Conservation (phyloP, 2,113 vertebrate species). For the Sinocyclocheilus anshuiensis region DNA sequence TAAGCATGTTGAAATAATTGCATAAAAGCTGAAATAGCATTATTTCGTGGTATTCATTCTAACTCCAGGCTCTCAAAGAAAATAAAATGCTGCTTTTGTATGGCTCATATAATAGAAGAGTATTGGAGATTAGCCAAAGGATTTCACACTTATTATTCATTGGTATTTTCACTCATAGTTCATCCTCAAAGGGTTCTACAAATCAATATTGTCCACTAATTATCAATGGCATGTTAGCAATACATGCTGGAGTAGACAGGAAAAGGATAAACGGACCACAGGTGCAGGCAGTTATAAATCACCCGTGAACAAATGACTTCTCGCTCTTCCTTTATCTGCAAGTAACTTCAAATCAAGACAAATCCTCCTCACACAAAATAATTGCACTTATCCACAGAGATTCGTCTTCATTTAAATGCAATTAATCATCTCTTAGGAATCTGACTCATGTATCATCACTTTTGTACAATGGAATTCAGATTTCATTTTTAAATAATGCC, state of each 20-base stretch:
- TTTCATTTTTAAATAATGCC: constrained; percentile 2
- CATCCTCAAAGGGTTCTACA: background rate
- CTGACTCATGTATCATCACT: background rate
- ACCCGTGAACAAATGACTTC: background rate
- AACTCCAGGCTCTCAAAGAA: constrained; percentile 34
- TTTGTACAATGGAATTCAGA: constrained; percentile 20
- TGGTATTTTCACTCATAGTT: constrained; percentile 35
- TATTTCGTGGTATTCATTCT: constrained; percentile 18
- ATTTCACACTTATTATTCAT: constrained; percentile 49
- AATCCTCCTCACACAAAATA: constrained; percentile 1
- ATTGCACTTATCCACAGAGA: background rate
- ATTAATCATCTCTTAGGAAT: constrained; percentile 17
- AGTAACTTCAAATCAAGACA: constrained; percentile 6
- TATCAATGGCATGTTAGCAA: constrained; percentile 37
- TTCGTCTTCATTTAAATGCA: constrained; percentile 19
- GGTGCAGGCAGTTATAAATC: constrained; percentile 2
- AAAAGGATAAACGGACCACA: constrained; percentile 13
- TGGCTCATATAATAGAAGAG: background rate
- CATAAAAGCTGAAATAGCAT: background rate
- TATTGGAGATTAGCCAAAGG: constrained; percentile 34
- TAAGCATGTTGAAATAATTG: background rate
- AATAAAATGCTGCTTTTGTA: constrained; percentile 43
- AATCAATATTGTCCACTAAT: constrained; percentile 27
- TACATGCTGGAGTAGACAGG: constrained; percentile 16
- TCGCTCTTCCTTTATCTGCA: background rate